Conservation (phyloP, 2,888 invertebrate species). For the Luperina nickerlii region DNA sequence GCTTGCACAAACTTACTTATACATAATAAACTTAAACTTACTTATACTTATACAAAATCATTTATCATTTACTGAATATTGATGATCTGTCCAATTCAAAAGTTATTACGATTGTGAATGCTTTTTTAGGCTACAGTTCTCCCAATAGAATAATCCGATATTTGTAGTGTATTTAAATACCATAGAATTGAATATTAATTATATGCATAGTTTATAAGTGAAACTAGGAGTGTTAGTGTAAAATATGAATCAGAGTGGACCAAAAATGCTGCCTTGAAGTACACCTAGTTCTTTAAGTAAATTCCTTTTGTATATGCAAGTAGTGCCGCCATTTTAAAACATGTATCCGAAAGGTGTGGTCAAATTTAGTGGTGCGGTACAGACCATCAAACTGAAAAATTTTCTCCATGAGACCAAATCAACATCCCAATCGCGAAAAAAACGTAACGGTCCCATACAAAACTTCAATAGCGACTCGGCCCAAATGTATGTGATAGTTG, state of each 20-base stretch:
- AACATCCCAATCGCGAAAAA: not conserved
- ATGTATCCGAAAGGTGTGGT: not conserved
- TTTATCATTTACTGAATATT: not conserved
- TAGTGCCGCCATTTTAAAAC: not conserved
- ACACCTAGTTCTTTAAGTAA: slow-evolving; percentile 7
- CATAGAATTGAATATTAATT: not conserved
- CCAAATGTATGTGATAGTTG: not conserved
- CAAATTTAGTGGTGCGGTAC: not conserved
- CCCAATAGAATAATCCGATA: not conserved
- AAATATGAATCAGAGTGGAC: not conserved
- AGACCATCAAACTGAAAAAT: not conserved
- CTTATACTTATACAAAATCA: not conserved
- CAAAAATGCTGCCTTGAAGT: slow-evolving; percentile 12
- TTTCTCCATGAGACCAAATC: not conserved
- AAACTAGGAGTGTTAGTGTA: not conserved
- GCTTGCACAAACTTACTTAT: no score
- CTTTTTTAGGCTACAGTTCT: not conserved
- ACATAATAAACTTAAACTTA: no score
- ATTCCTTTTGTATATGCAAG: not conserved
- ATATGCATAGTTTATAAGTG: not conserved
- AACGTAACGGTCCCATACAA: not conserved
- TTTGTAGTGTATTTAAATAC: not conserved
- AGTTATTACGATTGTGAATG: not conserved
- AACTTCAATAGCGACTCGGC: no score
- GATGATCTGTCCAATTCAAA: slow-evolving; percentile 9